Evolutionary conservation across 2,113 vertebrate genomes (phyloP), one percentile per base, ranked within the genome.

Genomic region (Pollachius pollachius): DNA sequence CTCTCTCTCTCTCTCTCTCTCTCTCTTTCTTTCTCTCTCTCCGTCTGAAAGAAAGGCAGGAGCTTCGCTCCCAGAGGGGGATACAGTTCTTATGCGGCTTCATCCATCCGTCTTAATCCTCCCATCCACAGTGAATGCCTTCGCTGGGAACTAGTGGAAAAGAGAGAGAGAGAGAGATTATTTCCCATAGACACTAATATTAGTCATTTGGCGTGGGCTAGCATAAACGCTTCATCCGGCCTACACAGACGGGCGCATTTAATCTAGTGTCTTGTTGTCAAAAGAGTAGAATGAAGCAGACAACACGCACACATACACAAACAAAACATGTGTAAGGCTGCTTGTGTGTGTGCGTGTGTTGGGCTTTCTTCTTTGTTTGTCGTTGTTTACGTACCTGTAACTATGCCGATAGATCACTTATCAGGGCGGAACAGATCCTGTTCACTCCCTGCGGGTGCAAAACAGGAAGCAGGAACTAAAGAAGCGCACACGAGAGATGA

Each of bases 141-240:
- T 86, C 84, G 81, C 81, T 71, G 88, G 90, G 89, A 91, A 89
- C 84, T 91, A 89, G 80, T 68, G 5, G 81, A 87, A 92, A 87
- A 91, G 89, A 89, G 88, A 87, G 85, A 90, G 85, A 90, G 89
- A 89, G 88, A 88, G 86, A 90, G 89, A 92, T 91, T 90, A 90
- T 93, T 93, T 90, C 82, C 89, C 76, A 81, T 82, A 89, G 89
- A 91, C 90, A 90, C 90, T 92, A 92, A 93, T 93, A 93, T 92
- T 90, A 90, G 90, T 91, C 87, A 90, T 89, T 91, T 91, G 89
- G 90, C 90, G 89, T 69, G 75, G 75, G 71, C 74, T 60, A 73
- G 85, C 75, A 81, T 79, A 85, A 86, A 88, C 72, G 75, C 82
- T 83, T 86, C 84, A 86, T 81, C 82, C 68, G 83, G 84, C 82